Evolutionary conservation across 2,888 invertebrate genomes (phyloP), one percentile per base, ranked within the genome.

Genomic region (Hipparchia semele): DNA sequence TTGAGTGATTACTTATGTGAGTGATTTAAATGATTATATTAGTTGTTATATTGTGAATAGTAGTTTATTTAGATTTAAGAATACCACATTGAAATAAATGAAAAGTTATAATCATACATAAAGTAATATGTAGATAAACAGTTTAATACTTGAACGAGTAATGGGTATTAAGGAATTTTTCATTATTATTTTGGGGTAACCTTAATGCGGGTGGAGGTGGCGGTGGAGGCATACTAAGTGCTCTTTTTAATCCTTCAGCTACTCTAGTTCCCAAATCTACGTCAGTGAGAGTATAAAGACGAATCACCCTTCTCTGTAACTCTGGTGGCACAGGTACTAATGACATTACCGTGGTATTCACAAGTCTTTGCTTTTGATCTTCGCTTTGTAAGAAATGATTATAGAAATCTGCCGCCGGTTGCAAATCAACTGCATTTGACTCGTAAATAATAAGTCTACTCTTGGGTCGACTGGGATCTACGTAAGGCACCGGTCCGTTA

Each of bases 371-470:
- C 59, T 79, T 76, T 58, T 82, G 79, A 87, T 3, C 90, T 2
- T 79, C 76, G 46, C 68, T 76, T 23, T 77, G 72, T 45, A 82
- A 70, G 39, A 83, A 79, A 68, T 83, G 96, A 64, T 86, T 86
- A 91, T 95, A 99, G 92, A 98, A 98, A 8, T 94, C 88, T 10
- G 95, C 94, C 0, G 96, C 95, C 87, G 99, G 98, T 58, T 83
- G 80, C 2, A 89, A 80, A 78, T 89, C 88, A 0, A 83, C 75
- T 8, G 87, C 84, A 61, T 80, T 82, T n/a, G 80, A 82, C 66
- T 89, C 82, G 2, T 81, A 78, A 33, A 88, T 73, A 10, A 78
- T 45, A 0, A 85, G 39, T 68, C 79, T 79, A 12, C 82, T 80
- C 9, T 81, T 82, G 0, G 88, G 87, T 10, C 79, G 78, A 54